phyloP scores from a whole-genome alignment of 2,888 invertebrate genomes.

The Scaptomyza caliginosa region DNA sequence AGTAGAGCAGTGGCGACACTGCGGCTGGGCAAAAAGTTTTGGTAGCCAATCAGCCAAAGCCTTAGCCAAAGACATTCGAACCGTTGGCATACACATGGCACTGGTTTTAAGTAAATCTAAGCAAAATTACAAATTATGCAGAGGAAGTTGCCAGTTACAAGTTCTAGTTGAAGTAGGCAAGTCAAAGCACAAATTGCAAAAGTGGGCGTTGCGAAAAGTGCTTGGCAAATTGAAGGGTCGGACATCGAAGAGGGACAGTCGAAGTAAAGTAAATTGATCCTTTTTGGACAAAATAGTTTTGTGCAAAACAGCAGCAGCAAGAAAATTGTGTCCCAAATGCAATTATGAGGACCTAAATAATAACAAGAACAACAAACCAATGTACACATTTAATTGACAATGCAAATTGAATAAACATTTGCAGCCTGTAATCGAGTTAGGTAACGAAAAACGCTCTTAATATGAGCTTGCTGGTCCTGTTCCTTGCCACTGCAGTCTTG shows the following conservation, averaged over 20 bases:
- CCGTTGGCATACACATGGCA: constrained; percentile 16
- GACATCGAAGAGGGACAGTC: constrained; percentile 21
- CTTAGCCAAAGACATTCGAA: constrained; percentile 6
- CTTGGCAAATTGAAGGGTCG: constrained; percentile 50
- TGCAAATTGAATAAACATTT: constrained; percentile 76
- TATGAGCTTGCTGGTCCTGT: not conserved
- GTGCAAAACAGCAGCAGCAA: not conserved
- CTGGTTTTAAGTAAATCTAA: constrained; percentile 49
- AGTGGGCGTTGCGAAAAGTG: constrained; percentile 67
- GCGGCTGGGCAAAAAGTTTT: constrained; percentile 60
- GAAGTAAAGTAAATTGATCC: constrained; percentile 28
- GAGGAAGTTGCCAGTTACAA: constrained; percentile 7
- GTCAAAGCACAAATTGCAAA: constrained; percentile 11
- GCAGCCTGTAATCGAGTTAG: constrained; percentile 62
- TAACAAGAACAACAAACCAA: constrained; percentile 15
- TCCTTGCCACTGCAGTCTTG: not conserved
- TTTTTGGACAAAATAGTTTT: constrained; percentile 34
- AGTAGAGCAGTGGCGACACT: constrained; percentile 51
- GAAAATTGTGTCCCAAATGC: constrained; percentile 51
- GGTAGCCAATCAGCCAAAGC: constrained; percentile 65
- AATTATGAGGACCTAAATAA: constrained; percentile 48
- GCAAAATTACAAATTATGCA: constrained; percentile 60
- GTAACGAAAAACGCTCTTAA: constrained; percentile 20
- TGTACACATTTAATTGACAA: constrained; percentile 66
- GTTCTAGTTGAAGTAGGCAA: not conserved